Evolutionary conservation across 2,888 invertebrate genomes (phyloP).

Genomic region (Xiphydria camelus): DNA sequence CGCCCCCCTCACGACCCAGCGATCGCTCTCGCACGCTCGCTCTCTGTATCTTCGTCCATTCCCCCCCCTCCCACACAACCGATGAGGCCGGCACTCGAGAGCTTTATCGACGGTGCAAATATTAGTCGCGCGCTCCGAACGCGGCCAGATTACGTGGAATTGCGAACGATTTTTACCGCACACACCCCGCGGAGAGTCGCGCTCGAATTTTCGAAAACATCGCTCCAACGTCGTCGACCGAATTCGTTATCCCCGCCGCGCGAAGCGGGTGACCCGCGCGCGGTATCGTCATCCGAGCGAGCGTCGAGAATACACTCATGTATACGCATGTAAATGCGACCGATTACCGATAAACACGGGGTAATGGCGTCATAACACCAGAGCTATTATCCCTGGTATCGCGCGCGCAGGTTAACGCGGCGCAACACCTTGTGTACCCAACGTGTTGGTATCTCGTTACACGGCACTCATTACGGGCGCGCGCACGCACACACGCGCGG

Average conservation of each 20-base stretch:
- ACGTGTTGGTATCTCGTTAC: constrained; percentile 25
- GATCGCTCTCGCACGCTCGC: too few relatives aligned
- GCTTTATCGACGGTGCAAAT: constrained; percentile 16
- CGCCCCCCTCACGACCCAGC: too few relatives aligned
- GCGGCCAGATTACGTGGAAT: constrained; percentile 10
- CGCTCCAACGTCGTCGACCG: too few relatives aligned
- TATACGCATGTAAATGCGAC: constrained; percentile 6
- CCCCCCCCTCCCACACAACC: not conserved
- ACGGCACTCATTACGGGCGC: constrained; percentile 27
- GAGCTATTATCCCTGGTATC: constrained; percentile 25
- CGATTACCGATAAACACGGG: constrained; percentile 25
- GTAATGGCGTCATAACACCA: constrained; percentile 32
- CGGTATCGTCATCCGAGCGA: too few relatives aligned
- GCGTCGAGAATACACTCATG: not conserved
- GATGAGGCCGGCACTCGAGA: not conserved
- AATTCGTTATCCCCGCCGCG: too few relatives aligned
- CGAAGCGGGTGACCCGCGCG: too few relatives aligned
- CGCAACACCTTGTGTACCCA: not conserved
- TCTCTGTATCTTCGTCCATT: too few relatives aligned
- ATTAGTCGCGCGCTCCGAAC: constrained; percentile 9
- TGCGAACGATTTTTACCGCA: constrained; percentile 9
- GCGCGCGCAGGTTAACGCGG: not conserved
- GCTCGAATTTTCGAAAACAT: too few relatives aligned
- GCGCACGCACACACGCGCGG: not conserved
- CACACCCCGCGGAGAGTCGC: not conserved